phyloP scores from a whole-genome alignment of 2,888 invertebrate genomes.

The Hypomecis punctinalis region DNA sequence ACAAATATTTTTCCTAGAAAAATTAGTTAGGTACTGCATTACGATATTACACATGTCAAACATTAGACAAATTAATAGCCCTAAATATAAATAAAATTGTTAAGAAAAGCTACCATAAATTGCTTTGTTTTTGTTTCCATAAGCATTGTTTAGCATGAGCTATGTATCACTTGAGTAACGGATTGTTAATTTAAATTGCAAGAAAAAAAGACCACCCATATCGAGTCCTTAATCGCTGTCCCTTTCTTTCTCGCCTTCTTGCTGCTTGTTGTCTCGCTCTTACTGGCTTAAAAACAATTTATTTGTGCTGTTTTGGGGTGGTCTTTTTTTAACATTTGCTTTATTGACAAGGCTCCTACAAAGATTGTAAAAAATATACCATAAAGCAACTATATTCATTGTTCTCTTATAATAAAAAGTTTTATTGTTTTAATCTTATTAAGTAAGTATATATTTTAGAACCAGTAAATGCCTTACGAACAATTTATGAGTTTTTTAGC shows the following conservation, averaged over 20 bases:
- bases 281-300: slow-evolving; percentile 60
- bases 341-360: slow-evolving; percentile 8
- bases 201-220: slow-evolving; percentile 79
- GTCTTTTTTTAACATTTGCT: slow-evolving; percentile 58
- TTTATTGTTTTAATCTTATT: background rate
- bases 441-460: no score
- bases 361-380: background rate
- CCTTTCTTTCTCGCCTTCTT: slow-evolving; percentile 45
- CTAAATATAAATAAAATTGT: no score
- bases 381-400: background rate
- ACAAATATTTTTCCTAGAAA: no score
- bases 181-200: slow-evolving; percentile 71
- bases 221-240: slow-evolving; percentile 52
- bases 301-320: slow-evolving; percentile 77
- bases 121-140: no score
- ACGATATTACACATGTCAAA: no score
- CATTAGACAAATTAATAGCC: no score
- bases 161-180: slow-evolving; percentile 34
- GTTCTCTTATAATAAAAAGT: background rate
- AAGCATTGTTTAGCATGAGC: background rate
- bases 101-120: no score
- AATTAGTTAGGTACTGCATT: no score
- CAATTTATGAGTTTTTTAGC: no score
- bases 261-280: slow-evolving; percentile 46
- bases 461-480: no score